Percentiles rank a stretch among this genome's conserved stretches.
Evolutionary conservation across 2,888 invertebrate genomes (phyloP).

Genomic region (Parthenolecanium corni): DNA sequence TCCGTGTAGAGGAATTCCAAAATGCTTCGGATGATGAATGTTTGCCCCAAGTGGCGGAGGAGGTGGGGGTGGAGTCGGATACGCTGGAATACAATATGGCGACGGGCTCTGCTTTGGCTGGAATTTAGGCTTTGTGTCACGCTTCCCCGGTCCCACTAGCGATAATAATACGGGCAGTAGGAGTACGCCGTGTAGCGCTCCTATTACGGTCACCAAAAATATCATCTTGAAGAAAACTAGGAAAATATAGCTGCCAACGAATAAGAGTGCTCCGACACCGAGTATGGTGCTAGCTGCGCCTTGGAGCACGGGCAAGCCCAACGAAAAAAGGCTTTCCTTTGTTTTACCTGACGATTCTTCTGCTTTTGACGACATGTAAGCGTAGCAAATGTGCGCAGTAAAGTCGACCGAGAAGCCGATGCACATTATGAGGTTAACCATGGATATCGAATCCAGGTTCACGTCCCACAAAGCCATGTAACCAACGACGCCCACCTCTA

Average conservation of each 20-base stretch:
- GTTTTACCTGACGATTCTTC: conserved; percentile 67
- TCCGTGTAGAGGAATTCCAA: conserved; percentile 31
- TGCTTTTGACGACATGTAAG: conserved; percentile 81
- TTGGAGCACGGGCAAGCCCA: conserved; percentile 84
- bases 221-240: conserved; percentile 95
- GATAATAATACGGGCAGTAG: conserved; percentile 75
- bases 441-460: conserved; percentile 85
- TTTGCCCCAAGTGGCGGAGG: conserved; percentile 15
- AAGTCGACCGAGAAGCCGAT: conserved; percentile 94
- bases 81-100: conserved; percentile 56
- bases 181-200: conserved; percentile 85
- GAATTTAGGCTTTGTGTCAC: conserved; percentile 13
- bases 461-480: conserved; percentile 96
- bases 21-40: conserved; percentile 31
- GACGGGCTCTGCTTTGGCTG: conserved; percentile 46
- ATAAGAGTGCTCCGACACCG: conserved; percentile 70
- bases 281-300: conserved; percentile 83
- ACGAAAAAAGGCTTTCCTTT: conserved; percentile 71
- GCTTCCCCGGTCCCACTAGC: conserved; percentile 43
- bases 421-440: conserved; percentile 96
- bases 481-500: conserved; percentile 85
- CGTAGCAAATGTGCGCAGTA: conserved; percentile 89
- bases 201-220: conserved; percentile 85
- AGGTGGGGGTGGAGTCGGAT: conserved; percentile 29
- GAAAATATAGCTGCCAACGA: conserved; percentile 90